Percentiles rank a stretch among this genome's conserved stretches.
phyloP scores from a whole-genome alignment of 2,888 invertebrate species.

The Drosophila greeni region DNA sequence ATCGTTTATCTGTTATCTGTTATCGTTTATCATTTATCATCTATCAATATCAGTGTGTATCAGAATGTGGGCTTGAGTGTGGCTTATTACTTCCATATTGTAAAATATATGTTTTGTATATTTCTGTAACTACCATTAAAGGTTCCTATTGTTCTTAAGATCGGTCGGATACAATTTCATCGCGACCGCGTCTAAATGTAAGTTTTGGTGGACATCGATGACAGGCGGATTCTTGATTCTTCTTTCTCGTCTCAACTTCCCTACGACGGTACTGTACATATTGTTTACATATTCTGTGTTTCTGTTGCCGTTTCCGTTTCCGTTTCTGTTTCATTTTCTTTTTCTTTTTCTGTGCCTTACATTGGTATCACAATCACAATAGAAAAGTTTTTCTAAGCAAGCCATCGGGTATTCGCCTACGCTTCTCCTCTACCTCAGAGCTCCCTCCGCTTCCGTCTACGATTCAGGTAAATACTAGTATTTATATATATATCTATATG shows the following conservation, averaged over 20 bases:
- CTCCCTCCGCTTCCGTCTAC: background rate
- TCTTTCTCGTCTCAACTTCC: background rate
- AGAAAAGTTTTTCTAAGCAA: conserved; percentile 52
- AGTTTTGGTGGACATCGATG: conserved; percentile 32
- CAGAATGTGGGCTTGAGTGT: conserved; percentile 27
- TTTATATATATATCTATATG: conserved; percentile 5
- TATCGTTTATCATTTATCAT: background rate
- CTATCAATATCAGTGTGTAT: conserved; percentile 18
- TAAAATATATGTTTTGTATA: conserved; percentile 31
- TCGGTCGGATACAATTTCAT: conserved; percentile 33
- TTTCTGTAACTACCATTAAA: conserved; percentile 29
- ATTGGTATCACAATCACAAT: conserved; percentile 57
- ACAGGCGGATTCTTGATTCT: conserved; percentile 26
- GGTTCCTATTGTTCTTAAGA: conserved; percentile 21
- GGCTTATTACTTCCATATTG: conserved; percentile 24
- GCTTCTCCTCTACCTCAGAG: background rate
- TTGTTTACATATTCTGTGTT: conserved; percentile 10
- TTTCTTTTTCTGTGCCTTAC: conserved; percentile 47
- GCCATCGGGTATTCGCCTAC: conserved; percentile 38
- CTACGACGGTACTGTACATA: conserved; percentile 20
- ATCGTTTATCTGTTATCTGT: background rate
- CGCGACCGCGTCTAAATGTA: conserved; percentile 27
- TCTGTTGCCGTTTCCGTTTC: conserved; percentile 8
- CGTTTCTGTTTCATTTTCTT: conserved; percentile 4
- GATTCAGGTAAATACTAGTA: conserved; percentile 20